Conservation (phyloP, 2,113 vertebrate genomes). For the Theristicus caerulescens region DNA sequence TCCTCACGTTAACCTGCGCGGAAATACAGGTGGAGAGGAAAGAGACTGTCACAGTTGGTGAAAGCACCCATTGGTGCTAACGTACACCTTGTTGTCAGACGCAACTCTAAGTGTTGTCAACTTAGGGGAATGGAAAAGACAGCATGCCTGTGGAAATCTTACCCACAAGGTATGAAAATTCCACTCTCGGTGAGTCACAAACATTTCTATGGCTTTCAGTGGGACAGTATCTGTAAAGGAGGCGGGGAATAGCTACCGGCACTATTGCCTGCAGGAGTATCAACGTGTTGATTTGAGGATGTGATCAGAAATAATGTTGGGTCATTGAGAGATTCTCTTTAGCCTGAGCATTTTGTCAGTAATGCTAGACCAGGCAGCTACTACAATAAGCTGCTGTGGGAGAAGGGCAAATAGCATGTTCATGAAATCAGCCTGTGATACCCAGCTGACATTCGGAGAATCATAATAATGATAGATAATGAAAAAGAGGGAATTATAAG, state of each 20-base stretch:
- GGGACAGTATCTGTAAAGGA: not conserved
- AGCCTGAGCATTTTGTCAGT: not conserved
- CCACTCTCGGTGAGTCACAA: not conserved
- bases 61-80: not conserved
- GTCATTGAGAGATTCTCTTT: not conserved
- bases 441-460: not conserved
- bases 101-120: not conserved
- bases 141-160: not conserved
- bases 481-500: not conserved
- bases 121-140: not conserved
- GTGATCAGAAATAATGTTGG: not conserved
- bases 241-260: not conserved
- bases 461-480: rapidly evolving
- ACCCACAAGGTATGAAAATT: not conserved
- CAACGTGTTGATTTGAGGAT: not conserved
- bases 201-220: not conserved
- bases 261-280: not conserved
- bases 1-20: not conserved
- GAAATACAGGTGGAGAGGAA: not conserved
- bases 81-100: not conserved
- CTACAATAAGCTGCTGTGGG: not conserved
- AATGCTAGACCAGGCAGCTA: not conserved
- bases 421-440: not conserved
- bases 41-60: not conserved
- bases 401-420: not conserved